A percentile compares a stretch with the other conserved stretches of the same genome.
Conservation (phyloP, 2,797 vertebrate species). For the Dallia pectoralis region DNA sequence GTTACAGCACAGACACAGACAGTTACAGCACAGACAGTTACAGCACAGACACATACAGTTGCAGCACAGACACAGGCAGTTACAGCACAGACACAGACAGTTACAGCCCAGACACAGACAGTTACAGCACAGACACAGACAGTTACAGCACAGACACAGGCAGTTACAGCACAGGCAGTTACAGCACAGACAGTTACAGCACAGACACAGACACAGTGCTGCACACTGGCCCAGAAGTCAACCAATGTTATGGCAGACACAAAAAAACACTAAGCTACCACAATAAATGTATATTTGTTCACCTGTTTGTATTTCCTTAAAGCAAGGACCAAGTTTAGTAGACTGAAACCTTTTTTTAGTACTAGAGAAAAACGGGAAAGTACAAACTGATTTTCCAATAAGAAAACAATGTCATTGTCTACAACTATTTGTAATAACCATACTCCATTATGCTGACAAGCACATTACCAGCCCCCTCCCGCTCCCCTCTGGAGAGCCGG, state of each 20-base stretch:
- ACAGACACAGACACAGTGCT: background rate
- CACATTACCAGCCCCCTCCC: background rate
- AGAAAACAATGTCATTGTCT: background rate
- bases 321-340: background rate
- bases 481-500: background rate
- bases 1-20: background rate
- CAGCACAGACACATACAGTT: background rate
- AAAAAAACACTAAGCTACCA: too few relatives aligned
- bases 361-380: background rate
- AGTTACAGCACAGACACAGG: background rate
- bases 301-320: background rate
- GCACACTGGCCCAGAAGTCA: background rate
- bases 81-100: too few relatives aligned
- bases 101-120: background rate
- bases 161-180: background rate
- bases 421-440: background rate
- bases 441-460: background rate
- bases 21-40: too few relatives aligned
- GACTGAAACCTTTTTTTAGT: background rate
- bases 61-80: background rate
- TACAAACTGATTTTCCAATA: background rate
- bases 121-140: background rate
- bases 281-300: constrained; percentile 6
- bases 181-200: too few relatives aligned
- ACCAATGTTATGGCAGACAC: constrained; percentile 12